A percentile compares a stretch with the other conserved stretches of the same genome.
Evolutionary conservation across 2,888 invertebrate species (phyloP).

Genomic region (Hemicrepidius hirtus): DNA sequence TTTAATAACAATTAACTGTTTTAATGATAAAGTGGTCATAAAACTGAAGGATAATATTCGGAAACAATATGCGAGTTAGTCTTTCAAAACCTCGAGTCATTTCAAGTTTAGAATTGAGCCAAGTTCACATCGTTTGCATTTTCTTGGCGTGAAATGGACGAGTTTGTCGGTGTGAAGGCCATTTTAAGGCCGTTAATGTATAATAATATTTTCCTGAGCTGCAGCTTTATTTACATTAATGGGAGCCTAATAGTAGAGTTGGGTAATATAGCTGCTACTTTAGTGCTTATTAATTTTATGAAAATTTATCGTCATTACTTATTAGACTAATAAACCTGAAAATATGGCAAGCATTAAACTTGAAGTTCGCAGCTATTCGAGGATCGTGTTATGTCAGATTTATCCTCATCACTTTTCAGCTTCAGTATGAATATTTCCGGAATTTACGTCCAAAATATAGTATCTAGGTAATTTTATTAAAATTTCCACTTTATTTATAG

Average conservation of each 20-base stretch:
- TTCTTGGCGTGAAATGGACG: background rate
- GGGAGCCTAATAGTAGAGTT: background rate
- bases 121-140: background rate
- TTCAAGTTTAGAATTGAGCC: background rate
- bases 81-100: background rate
- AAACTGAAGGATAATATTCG: background rate
- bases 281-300: too few species aligned
- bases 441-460: too few species aligned
- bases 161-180: slow-evolving; percentile 10
- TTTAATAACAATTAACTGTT: slow-evolving; percentile 9
- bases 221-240: slow-evolving; percentile 11
- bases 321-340: too few species aligned
- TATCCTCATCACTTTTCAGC: too few species aligned
- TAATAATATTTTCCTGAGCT: slow-evolving; percentile 19
- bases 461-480: too few species aligned
- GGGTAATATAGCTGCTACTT: slow-evolving; percentile 1
- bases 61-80: background rate
- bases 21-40: background rate
- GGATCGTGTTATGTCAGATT: too few species aligned
- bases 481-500: too few species aligned
- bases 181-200: slow-evolving; percentile 19
- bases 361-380: too few species aligned
- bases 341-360: too few species aligned
- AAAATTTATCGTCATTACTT: too few species aligned
- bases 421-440: too few species aligned